Evolutionary conservation across 2,888 invertebrate species (phyloP), one percentile per base, ranked within the genome.

Genomic region (Sisyra terminalis): DNA sequence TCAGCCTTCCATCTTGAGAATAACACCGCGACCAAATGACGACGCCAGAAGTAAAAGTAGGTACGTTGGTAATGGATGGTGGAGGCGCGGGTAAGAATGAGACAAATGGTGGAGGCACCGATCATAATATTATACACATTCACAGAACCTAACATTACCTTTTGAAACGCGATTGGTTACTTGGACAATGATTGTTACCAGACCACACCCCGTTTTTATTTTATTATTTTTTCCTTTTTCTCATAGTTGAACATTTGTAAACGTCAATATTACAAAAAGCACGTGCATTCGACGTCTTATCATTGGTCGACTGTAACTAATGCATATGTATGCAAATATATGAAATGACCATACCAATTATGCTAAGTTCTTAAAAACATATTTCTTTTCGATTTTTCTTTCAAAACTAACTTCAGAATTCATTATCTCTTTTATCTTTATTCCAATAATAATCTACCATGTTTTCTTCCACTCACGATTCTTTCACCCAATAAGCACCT

Each of bases 1-100:
- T 56, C 53, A 55, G 57, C 53, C 57, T 59, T 61, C 60, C 60
- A 61, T 61, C 60, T 61, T 61, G 60, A 57, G 57, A 55, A 55
- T 56, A 57, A 56, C 55, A 58, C 52, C 52, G 51, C 50, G 51
- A 43, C 30, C 44, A 47, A 56, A 55, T 42, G 56, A 59, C 58
- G 57, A 48, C 52, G 54, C 45, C 43, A 50, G 39, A 24, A 24
- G 24, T 24, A 24, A 24, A 24, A 24, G 24, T 24, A 24, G 24
- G 24, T 24, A 24, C 7, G 24, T 5, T 24, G 24, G 24, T 24
- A 24, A 18, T 31, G 30, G 13, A 2, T 31, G 31, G 13, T n/a
- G 15, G 8, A 13, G 13, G 31, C 29, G 15, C 17, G 16, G 9
- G 40, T 24, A 15, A 16, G 17, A 31, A 15, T 30, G 40, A 29